Evolutionary conservation across 2,888 invertebrate genomes (phyloP), one percentile per base, ranked within the genome.

Genomic region (Camptogramma bilineatum): DNA sequence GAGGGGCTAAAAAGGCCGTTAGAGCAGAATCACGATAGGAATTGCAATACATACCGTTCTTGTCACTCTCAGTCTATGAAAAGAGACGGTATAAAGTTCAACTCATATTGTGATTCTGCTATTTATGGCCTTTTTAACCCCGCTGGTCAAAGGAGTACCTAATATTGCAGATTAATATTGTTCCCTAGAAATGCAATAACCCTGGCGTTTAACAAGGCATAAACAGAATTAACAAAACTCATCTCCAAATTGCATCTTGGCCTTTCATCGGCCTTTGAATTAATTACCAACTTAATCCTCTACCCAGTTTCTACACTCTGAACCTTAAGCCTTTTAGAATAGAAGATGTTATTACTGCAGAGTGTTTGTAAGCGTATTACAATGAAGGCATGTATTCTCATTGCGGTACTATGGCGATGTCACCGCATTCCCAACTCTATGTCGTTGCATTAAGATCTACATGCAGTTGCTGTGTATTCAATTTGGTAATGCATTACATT

Each of bases 241-340:
- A 64, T 58, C 54, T 51, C 7, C 63, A 60, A 52, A 66, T 58
- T 67, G 67, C 59, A 60, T 66, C 55, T 57, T 62, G 46, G 53
- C 52, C 56, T 58, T 52, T 63, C 61, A 67, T 68, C 56, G 55
- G 47, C 58, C 64, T 61, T 48, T 48, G 47, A 52, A 65, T 57
- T 54, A 17, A 58, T 50, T 50, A 62, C 52, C 28, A 66, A 52
- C 16, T 39, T 16, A 31, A 28, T 19, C 19, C 2, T 2, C 16
- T 21, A 44, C 13, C 4, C 5, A 28, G 0, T 8, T 13, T 24
- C 2, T 8, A 48, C 7, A 60, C 34, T 64, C 54, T 64, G 28
- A 52, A 67, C 57, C 56, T 44, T 64, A 62, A 19, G 4, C 0
- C 17, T 13, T 8, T 47, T 9, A 13, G 2, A 10, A 52, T 54